Evolutionary conservation across 2,113 vertebrate genomes (phyloP).

Genomic region (Hemichromis elongatus): DNA sequence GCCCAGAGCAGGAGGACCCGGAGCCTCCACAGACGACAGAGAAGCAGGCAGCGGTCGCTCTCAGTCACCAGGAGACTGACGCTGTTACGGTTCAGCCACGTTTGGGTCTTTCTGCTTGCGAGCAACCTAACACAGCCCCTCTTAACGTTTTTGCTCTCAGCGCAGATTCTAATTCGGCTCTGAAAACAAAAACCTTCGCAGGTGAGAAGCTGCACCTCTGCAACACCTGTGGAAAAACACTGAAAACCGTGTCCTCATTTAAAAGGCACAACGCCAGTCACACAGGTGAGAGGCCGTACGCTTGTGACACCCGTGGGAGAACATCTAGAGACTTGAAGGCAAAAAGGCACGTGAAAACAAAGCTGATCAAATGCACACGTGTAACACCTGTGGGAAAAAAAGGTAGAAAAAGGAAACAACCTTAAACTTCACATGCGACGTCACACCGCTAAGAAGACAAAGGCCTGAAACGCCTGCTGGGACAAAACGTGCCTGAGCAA

Average conservation of each 20-base stretch:
- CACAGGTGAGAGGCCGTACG: not conserved
- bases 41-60: rapidly evolving
- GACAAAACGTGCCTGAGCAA: not conserved
- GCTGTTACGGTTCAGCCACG: rapidly evolving
- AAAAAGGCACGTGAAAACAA: not conserved
- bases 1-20: not conserved
- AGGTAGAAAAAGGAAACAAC: not conserved
- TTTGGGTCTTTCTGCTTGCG: not conserved
- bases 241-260: not conserved
- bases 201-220: not conserved
- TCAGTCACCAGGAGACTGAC: not conserved
- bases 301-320: not conserved
- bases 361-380: not conserved
- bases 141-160: not conserved
- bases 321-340: not conserved
- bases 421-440: rapidly evolving
- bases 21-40: not conserved
- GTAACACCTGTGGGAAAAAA: not conserved
- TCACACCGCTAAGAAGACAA: not conserved
- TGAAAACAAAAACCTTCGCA: not conserved
- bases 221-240: not conserved
- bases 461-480: not conserved
- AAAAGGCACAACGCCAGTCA: not conserved
- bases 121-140: not conserved
- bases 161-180: not conserved